Evolutionary conservation across 1,140 invertebrate genomes (phyloP), one percentile per base, ranked within the genome.

Genomic region (Zaprionus capensis): DNA sequence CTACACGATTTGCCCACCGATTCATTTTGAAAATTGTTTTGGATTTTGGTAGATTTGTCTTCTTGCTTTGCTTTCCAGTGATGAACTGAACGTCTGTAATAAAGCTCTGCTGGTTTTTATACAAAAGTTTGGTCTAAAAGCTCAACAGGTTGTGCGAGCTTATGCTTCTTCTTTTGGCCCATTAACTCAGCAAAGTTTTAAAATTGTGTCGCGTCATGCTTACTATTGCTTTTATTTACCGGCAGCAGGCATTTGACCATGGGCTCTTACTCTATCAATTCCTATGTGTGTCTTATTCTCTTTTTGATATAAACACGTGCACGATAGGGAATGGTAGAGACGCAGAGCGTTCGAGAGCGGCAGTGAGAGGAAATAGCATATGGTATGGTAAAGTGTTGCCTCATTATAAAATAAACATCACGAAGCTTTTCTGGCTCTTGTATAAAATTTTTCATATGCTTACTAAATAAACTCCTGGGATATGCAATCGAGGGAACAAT

Each of bases 1-100:
- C 80, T 1, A 79, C 63, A 56, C 67, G 66, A 49, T 79, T 79
- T 17, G 62, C 36, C 76, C 76, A 82, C 53, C 72, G 72, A 31
- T 82, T 66, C 80, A 82, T 79, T 14, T 62, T 41, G 1, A 64
- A 49, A 49, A 64, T 34, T 38, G n/a, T n/a, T 41, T 41, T 41
- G 15, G 15, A 2, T 5, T 41, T 38, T 41, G 14, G 14, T 1
- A 41, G 38, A n/a, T 9, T 12, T 12, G 46, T 12, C 17, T 49
- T 51, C 12, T 24, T 51, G 20, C 46, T 51, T 51, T 51, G 46
- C 20, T 14, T 24, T 51, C 20, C 12, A 51, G 20, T 24, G 22
- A 51, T 22, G 20, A 2, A 24, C 11, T 51, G 46, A 24, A 20
- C 5, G 9, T 9, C 46, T 12, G 20, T 24, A 5, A 4, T 22